These are phyloP conservation scores for Brachionus angularis DNA, from an alignment of 1,140 invertebrate genomes.

Conservation along the genomic window DNA sequence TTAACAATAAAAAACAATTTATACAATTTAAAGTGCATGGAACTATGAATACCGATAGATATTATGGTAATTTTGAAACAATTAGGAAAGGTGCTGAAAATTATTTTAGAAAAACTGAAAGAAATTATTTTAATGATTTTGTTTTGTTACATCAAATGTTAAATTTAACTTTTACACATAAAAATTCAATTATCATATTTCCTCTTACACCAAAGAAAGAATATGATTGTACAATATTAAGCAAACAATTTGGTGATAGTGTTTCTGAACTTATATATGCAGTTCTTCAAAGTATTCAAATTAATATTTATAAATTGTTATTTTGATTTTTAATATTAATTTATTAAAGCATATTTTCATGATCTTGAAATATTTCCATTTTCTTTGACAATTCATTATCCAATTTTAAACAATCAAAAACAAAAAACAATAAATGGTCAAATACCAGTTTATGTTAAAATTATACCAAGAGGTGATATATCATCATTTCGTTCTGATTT, in stretches of 20 bases:
- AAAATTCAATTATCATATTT: conserved; percentile 46
- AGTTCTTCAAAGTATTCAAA: conserved; percentile 51
- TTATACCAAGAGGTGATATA: conserved; percentile 17
- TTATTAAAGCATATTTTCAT: conserved; percentile 54
- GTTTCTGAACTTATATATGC: conserved; percentile 55
- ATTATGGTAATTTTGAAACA: conserved; percentile 51
- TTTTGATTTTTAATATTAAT: conserved; percentile 10
- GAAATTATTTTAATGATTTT: conserved; percentile 57
- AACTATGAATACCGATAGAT: conserved; percentile 52
- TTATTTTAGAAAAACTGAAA: conserved; percentile 35
- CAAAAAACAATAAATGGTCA: neutral
- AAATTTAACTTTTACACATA: conserved; percentile 53
- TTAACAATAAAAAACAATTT: no score
- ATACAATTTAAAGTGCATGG: conserved; percentile 56
- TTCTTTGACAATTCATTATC: conserved; percentile 54
- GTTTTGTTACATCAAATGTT: conserved; percentile 54
- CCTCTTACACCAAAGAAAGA: conserved; percentile 57
- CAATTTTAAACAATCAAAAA: conserved; percentile 49
- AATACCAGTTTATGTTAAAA: conserved; percentile 4
- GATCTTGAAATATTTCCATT: conserved; percentile 55
- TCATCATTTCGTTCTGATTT: neutral
- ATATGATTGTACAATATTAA: conserved; percentile 58
- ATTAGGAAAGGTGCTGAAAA: conserved; percentile 6
- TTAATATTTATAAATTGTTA: neutral
- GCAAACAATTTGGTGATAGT: conserved; percentile 50